A percentile compares a stretch with the other conserved stretches of the same genome.
These are phyloP conservation scores for Tenthredo amoena DNA, from an alignment of 2,888 invertebrate genomes.

Conservation along the genomic window DNA sequence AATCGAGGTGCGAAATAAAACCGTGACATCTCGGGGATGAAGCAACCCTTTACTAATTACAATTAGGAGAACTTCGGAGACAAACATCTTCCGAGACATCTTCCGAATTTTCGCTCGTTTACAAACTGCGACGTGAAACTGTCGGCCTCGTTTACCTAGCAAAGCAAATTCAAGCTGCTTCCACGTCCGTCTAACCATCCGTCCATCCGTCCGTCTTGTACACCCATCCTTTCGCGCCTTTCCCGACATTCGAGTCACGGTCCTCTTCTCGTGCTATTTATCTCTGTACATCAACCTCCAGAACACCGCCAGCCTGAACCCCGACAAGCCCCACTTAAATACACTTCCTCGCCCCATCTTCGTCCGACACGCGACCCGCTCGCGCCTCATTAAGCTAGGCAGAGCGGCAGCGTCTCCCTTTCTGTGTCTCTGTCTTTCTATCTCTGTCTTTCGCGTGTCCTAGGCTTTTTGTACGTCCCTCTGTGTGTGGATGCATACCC, in stretches of 20 bases:
- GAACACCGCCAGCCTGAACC: constrained; percentile 46
- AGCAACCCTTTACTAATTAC: constrained; percentile 45
- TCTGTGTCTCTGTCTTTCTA: neutral
- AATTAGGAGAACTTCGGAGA: constrained; percentile 36
- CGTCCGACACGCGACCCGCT: constrained; percentile 49
- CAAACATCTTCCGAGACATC: constrained; percentile 47
- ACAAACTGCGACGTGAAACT: constrained; percentile 39
- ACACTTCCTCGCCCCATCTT: constrained; percentile 50
- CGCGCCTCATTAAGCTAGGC: constrained; percentile 52
- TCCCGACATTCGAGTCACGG: constrained; percentile 40
- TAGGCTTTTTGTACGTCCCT: constrained; percentile 43
- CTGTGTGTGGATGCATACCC: constrained; percentile 41
- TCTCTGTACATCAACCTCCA: constrained; percentile 44
- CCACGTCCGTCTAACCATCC: constrained; percentile 12
- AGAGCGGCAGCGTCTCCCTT: constrained; percentile 2
- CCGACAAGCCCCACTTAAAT: constrained; percentile 52
- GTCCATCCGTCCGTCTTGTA: constrained; percentile 7
- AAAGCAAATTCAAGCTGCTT: constrained; percentile 38
- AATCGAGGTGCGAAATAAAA: neutral
- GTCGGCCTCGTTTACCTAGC: constrained; percentile 46
- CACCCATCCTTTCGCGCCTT: constrained; percentile 44
- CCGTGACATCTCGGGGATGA: neutral
- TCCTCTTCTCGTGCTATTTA: constrained; percentile 49
- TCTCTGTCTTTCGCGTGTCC: constrained; percentile 49
- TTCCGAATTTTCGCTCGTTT: constrained; percentile 45